Evolutionary conservation across 2,797 vertebrate genomes (phyloP), one percentile per base, ranked within the genome.

Genomic region (Monodelphis domestica): DNA sequence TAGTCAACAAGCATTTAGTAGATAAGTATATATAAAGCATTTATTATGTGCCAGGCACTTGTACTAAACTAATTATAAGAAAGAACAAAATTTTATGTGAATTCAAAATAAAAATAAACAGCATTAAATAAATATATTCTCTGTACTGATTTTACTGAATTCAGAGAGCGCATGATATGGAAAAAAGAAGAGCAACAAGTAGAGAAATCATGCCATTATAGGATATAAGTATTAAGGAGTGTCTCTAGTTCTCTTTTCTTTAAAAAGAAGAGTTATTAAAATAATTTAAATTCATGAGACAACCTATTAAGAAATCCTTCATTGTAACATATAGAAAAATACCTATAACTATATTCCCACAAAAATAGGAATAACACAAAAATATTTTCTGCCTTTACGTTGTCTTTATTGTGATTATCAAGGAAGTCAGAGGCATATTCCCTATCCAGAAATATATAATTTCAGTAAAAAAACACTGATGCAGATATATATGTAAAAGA

Each of bases 381-480:
- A 57, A 90, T 89, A 91, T 70, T 89, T 90, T 53, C 78, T 84
- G 89, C 91, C 28, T 94, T 90, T 90, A 88, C 87, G 90, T 33
- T 52, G 89, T 30, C 33, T 90, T 59, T 52, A 88, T 50, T 95
- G 55, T 90, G 94, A 89, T 91, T 52, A 54, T 28, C 94, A 94
- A 94, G 95, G 91, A 57, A 96, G 38, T 93, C 87, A 94, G 30
- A 92, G 52, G 91, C 88, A 55, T 91, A 90, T 50, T 84, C 50
- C 90, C 1, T 54, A 57, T 89, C 93, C 17, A 78, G 93, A 95
- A 95, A 91, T 78, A 12, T 53, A 94, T 88, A 92, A 91, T 91
- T n/a, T 50, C 88, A 53, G 84, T 94, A 96, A 93, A 54, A 84
- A 90, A 94, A 59, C 51, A 29, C 0, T 38, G 53, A 94, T 51